Percentiles rank a stretch among this genome's conserved stretches.
Evolutionary conservation across 2,113 vertebrate species (phyloP).

Genomic region (Pipra filicauda): DNA sequence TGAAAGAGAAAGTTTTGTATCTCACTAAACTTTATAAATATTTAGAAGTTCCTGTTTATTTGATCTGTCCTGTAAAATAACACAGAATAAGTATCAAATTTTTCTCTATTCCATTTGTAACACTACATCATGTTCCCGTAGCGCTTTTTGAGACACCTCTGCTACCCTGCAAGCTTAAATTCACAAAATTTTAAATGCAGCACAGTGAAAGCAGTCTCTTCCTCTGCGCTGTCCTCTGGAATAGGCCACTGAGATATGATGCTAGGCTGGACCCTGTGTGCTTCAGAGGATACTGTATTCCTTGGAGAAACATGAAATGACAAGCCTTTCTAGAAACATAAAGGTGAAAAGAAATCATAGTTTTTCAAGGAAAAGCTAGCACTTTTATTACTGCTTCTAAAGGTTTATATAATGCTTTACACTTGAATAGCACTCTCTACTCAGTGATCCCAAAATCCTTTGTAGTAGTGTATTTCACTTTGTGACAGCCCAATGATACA

Average conservation of each 20-base stretch:
- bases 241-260: background rate
- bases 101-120: background rate
- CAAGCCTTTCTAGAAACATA: background rate
- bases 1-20: background rate
- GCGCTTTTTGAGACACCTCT: background rate
- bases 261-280: background rate
- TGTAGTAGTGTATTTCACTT: slow-evolving; percentile 11
- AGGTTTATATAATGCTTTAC: slow-evolving; percentile 26
- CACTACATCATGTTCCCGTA: background rate
- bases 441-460: slow-evolving; percentile 30
- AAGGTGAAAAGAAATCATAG: slow-evolving; percentile 15
- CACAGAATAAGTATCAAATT: background rate
- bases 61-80: background rate
- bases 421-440: slow-evolving; percentile 2
- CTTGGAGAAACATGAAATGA: background rate
- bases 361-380: slow-evolving; percentile 5
- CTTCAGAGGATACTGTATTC: background rate
- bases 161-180: background rate
- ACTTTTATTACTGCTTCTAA: slow-evolving; percentile 40
- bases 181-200: background rate
- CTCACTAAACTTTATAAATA: background rate
- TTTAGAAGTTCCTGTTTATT: background rate
- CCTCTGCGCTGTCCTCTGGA: background rate
- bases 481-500: background rate
- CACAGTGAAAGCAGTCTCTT: background rate